Evolutionary conservation across 2,888 invertebrate species (phyloP).

Genomic region (Hypolimnas misippus): DNA sequence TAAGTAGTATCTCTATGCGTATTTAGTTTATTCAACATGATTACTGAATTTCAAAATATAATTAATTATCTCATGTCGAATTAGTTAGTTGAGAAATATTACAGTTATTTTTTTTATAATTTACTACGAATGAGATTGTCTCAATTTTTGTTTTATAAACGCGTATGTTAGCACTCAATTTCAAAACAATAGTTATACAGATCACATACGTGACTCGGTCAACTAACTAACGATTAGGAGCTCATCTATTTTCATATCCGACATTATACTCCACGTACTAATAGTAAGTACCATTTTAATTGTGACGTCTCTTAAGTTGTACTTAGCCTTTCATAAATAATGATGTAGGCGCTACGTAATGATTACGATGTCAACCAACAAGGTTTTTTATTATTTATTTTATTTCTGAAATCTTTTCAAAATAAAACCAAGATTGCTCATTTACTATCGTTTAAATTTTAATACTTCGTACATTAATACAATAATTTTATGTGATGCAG

Average conservation of each 20-base stretch:
- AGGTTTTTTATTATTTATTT: no score
- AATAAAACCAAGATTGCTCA: not conserved
- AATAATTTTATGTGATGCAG: no score
- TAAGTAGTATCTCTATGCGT: no score
- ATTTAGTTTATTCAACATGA: no score
- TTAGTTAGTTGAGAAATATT: no score
- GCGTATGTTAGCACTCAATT: not conserved
- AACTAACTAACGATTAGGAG: slow-evolving; percentile 18
- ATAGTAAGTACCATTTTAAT: not conserved
- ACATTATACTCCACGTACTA: slow-evolving; percentile 6
- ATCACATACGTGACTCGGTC: slow-evolving; percentile 26
- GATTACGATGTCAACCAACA: no score
- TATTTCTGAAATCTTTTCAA: not conserved
- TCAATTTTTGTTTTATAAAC: not conserved
- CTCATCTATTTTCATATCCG: slow-evolving; percentile 15
- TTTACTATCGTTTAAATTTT: not conserved
- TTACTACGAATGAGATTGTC: not conserved
- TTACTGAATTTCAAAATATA: no score
- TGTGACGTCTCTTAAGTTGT: not conserved
- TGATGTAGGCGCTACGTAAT: not conserved
- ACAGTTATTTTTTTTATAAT: no score
- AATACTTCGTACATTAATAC: no score
- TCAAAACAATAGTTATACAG: slow-evolving; percentile 12
- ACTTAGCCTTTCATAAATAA: not conserved
- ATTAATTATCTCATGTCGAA: no score